Evolutionary conservation across 2,113 vertebrate genomes (phyloP).

Genomic region (Sigmodon hispidus): DNA sequence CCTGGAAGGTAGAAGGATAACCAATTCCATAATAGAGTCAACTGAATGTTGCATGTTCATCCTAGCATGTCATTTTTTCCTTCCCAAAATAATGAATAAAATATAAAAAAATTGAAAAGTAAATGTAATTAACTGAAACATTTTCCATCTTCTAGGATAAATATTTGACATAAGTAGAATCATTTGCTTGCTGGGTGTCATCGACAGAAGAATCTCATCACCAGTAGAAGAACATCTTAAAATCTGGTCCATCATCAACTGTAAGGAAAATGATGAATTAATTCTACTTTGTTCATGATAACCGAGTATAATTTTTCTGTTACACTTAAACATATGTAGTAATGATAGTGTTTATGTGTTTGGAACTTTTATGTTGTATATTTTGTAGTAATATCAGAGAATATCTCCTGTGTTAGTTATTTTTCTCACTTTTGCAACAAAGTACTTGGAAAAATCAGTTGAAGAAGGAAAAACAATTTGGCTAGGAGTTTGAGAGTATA

Average conservation of each 20-base stretch:
- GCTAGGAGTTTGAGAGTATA: not conserved
- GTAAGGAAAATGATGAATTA: conserved; percentile 29
- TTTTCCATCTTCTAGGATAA: not conserved
- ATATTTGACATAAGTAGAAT: not conserved
- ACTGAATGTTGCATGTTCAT: too few relatives aligned
- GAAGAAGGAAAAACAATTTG: not conserved
- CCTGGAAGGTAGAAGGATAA: not conserved
- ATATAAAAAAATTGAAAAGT: not conserved
- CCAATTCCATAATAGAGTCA: not conserved
- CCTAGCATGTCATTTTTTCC: not conserved
- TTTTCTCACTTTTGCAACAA: not conserved
- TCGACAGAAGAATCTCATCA: not conserved
- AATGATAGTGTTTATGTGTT: not conserved
- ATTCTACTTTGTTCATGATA: not conserved
- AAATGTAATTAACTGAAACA: not conserved
- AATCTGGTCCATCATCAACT: conserved; percentile 8
- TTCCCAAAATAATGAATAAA: not conserved
- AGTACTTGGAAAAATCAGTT: not conserved
- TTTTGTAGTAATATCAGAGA: not conserved
- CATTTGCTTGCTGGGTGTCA: not conserved
- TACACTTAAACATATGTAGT: not conserved
- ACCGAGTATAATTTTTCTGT: not conserved
- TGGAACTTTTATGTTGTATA: not conserved
- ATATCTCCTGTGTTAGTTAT: not conserved
- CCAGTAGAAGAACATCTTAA: not conserved